phyloP scores from a whole-genome alignment of 2,888 invertebrate species.

The Nemotelus pantherinus region DNA sequence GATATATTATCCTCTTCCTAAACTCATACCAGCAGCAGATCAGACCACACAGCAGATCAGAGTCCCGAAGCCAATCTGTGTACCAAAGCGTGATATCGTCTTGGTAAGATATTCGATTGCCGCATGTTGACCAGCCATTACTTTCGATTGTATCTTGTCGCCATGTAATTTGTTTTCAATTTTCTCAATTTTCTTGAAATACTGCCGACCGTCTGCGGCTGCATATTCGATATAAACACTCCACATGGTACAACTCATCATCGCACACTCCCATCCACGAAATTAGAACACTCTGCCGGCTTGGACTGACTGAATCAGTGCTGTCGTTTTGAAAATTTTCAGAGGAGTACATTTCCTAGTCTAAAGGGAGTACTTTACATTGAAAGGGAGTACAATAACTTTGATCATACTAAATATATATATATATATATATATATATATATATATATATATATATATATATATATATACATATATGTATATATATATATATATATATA shows the following conservation, averaged over 20 bases:
- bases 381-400: no score
- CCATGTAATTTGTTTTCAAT: conserved; percentile 40
- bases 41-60: no score
- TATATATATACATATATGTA: no score
- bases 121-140: neutral
- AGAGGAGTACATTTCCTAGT: no score
- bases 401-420: no score
- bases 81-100: neutral
- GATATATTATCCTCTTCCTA: neutral
- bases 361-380: no score
- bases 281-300: neutral
- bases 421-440: no score
- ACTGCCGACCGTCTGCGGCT: conserved; percentile 13
- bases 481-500: no score
- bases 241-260: neutral
- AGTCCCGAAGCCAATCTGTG: no score
- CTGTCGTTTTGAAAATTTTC: no score
- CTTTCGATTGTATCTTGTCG: conserved; percentile 1
- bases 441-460: no score
- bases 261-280: neutral
- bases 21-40: neutral
- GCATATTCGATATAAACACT: neutral
- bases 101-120: neutral
- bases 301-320: conserved; percentile 26
- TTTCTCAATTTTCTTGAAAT: conserved; percentile 20